phyloP scores from a whole-genome alignment of 2,797 vertebrate species.

The Clarias pachynema region DNA sequence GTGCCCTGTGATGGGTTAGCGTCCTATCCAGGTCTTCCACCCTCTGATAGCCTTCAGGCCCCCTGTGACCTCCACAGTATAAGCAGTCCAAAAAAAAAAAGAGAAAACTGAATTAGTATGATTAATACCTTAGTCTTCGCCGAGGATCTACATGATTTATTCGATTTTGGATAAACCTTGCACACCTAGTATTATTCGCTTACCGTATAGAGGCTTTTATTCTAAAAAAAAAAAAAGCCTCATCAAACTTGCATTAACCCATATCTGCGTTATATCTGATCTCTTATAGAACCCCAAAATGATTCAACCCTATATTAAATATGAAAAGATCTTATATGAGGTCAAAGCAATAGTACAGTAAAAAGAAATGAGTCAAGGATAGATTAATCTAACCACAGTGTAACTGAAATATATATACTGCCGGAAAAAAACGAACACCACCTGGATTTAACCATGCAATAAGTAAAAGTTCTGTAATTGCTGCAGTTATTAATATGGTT shows the following conservation, averaged over 20 bases:
- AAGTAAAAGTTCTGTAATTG: too few relatives aligned
- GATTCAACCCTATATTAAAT: constrained; percentile 24
- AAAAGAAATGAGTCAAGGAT: background rate
- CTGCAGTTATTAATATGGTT: too few relatives aligned
- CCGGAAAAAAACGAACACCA: too few relatives aligned
- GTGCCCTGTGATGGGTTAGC: too few relatives aligned
- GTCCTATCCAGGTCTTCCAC: too few relatives aligned
- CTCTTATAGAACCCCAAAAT: background rate
- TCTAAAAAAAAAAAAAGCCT: background rate
- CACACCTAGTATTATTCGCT: background rate
- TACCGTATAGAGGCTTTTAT: background rate
- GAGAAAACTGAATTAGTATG: too few relatives aligned
- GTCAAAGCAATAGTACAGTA: constrained; percentile 18
- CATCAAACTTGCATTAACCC: background rate
- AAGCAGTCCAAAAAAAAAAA: too few relatives aligned
- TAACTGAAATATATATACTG: background rate
- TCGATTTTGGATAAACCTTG: background rate
- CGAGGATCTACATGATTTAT: background rate
- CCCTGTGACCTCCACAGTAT: too few relatives aligned
- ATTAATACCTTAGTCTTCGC: background rate
- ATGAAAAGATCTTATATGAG: background rate
- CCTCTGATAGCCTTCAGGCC: too few relatives aligned
- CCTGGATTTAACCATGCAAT: too few relatives aligned
- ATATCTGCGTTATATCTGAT: constrained; percentile 5
- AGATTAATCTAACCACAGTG: background rate